Evolutionary conservation across 2,113 vertebrate species (phyloP).

Genomic region (Phycodurus eques): DNA sequence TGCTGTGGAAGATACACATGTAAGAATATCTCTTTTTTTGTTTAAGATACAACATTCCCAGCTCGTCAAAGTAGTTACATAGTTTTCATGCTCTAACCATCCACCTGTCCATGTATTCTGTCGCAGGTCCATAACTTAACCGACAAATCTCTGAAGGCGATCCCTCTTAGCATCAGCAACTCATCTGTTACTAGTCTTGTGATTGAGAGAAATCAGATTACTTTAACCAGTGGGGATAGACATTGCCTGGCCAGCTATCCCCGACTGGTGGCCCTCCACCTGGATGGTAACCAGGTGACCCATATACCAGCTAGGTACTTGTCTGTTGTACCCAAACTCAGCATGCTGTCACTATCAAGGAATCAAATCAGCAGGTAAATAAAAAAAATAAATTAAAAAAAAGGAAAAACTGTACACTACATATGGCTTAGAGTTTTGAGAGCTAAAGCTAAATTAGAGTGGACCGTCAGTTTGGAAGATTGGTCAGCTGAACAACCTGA

Average conservation of each 20-base stretch:
- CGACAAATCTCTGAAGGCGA: slow-evolving; percentile 52
- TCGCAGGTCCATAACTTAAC: slow-evolving; percentile 33
- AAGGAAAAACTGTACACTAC: neutral
- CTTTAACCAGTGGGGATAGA: slow-evolving; percentile 48
- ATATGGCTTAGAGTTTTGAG: neutral
- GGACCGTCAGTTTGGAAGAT: too few relatives aligned
- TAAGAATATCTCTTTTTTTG: slow-evolving; percentile 5
- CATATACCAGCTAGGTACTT: slow-evolving; percentile 70
- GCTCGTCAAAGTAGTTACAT: neutral
- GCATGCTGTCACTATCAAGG: slow-evolving; percentile 72
- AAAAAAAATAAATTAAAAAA: neutral
- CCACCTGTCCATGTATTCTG: neutral
- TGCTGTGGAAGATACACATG: neutral
- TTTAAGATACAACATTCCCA: neutral
- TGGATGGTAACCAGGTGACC: slow-evolving; percentile 71
- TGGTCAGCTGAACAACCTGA: too few relatives aligned
- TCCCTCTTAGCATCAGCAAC: slow-evolving; percentile 40
- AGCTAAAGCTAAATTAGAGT: neutral
- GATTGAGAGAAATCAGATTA: slow-evolving; percentile 24
- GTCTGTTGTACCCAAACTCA: slow-evolving; percentile 62
- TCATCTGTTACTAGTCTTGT: slow-evolving; percentile 19
- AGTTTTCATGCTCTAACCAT: neutral
- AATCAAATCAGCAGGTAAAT: slow-evolving; percentile 71
- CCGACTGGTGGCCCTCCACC: slow-evolving; percentile 70
- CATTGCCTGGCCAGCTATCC: slow-evolving; percentile 63